Base-by-base conservation (phyloP, 2,113 vertebrate genomes). In the Crotalus horridus region DNA sequence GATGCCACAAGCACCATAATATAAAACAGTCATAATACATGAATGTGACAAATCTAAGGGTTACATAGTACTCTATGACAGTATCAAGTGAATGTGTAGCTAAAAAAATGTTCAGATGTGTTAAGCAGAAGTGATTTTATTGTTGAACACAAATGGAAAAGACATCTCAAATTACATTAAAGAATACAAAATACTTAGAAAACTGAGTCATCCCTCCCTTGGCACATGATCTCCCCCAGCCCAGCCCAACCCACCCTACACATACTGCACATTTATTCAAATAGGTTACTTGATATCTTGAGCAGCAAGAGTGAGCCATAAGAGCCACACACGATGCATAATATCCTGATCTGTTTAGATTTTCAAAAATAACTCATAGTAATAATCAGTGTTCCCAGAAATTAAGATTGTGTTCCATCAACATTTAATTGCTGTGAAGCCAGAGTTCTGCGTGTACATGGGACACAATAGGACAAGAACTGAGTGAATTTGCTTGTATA, bases 131-230 rank as follows among this genome's bases (percentile, higher is more conserved):
- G 86, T 74, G 90, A 87, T 93, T 93, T 94, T 94, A 94, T 90
- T 92, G 55, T 93, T 86, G 74, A 94, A 94, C 88, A 89, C 93
- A 89, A 92, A 92, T 90, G 90, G 90, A 87, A 94, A 92, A 89
- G 56, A 89, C 88, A 64, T 26, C 74, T 85, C 93, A 91, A 88
- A 88, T 90, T 93, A 90, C 91, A 92, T 55, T 17, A 86, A 21
- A 91, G 81, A 88, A 64, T 94, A 91, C 48, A 94, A 93, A 93
- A 93, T 90, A 93, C 89, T 90, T 93, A 93, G 55, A 93, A 93
- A 93, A 93, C 89, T 61, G 43, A 93, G 81, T 85, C 81, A 61
- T 56, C 61, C 89, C 55, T 93, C 74, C 56, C 88, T 93, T 93
- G 92, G 92, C 92, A 93, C 88, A 89, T 87, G 74, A 43, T 64